phyloP scores from a whole-genome alignment of 1,140 invertebrate genomes.

The Brachionus plicatilis region DNA sequence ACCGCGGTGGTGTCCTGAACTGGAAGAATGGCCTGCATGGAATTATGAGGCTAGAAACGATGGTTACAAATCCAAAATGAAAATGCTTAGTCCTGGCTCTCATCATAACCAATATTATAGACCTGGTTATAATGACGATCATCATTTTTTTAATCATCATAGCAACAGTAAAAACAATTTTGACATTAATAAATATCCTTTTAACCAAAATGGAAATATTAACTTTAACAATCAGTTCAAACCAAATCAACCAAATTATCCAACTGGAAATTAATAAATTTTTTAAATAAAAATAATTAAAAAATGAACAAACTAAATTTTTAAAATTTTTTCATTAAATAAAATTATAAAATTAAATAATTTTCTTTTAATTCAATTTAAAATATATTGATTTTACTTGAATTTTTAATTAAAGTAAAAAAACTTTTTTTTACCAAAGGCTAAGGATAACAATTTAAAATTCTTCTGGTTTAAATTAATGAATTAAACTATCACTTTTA shows the following conservation, averaged over 20 bases:
- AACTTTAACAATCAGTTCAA: conserved; percentile 26
- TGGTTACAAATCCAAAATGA: not conserved
- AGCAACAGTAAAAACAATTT: not conserved
- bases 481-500: too few species aligned
- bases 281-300: not conserved
- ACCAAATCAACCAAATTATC: not conserved
- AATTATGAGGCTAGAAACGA: not conserved
- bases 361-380: too few species aligned
- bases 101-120: not conserved
- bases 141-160: not conserved
- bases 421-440: too few species aligned
- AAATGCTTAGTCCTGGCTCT: not conserved
- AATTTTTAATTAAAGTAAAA: too few species aligned
- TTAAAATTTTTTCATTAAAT: too few species aligned
- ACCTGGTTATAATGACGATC: not conserved
- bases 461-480: too few species aligned
- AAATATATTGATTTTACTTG: too few species aligned
- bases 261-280: not conserved
- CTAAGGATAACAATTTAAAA: too few species aligned
- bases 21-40: conserved; percentile 12
- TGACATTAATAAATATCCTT: conserved; percentile 12
- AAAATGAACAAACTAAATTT: too few species aligned
- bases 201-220: conserved; percentile 27
- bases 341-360: too few species aligned
- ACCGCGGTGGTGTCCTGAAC: conserved; percentile 28